Evolutionary conservation across 2,888 invertebrate species (phyloP), one percentile per base, ranked within the genome.

Genomic region (Orthonychiurus folsomi): DNA sequence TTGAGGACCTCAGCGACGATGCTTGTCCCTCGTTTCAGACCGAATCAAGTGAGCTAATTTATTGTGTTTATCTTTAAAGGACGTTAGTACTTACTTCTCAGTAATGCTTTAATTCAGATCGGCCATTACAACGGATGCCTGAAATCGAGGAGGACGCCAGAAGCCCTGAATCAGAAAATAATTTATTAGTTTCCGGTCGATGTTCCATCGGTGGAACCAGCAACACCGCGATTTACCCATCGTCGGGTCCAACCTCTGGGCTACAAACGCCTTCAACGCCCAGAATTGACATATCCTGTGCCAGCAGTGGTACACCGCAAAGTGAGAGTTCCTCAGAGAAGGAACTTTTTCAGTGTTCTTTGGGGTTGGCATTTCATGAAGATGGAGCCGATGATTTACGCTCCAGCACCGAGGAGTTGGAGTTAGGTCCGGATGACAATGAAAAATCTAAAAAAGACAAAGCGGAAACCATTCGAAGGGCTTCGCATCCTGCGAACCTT

Each of bases 241-340:
- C 66, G 1, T 68, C 69, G 2, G 69, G 65, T 18, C 70, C 69
- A 1, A 66, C 72, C 1, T 70, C 72, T 59, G 72, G 79, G 64
- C 76, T 82, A 52, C 81, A 82, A 72, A 84, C 87, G 55, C 86
- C 88, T 23, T 82, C 84, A 69, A 86, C 90, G 59, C 91, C 91
- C 24, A 83, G 92, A 74, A 92, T 91, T 73, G 91, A 92, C 79
- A 88, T 92, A 76, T 91, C 90, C 70, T 83, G 91, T 71, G 91
- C 92, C 3, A 89, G 89, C 75, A 89, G 89, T 76, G 89, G 90
- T 63, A 89, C 89, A 48, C 89, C 91, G 74, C 89, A 90, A 75
- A 89, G 88, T 73, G 83, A 87, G 56, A 89, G 59, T 37, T 60
- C 60, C 27, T 65, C 63, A 3, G 67, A 67, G 56, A 60, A 56